Evolutionary conservation across 1,140 invertebrate species (phyloP), one percentile per base, ranked within the genome.

Genomic region (Plodia interpunctella): DNA sequence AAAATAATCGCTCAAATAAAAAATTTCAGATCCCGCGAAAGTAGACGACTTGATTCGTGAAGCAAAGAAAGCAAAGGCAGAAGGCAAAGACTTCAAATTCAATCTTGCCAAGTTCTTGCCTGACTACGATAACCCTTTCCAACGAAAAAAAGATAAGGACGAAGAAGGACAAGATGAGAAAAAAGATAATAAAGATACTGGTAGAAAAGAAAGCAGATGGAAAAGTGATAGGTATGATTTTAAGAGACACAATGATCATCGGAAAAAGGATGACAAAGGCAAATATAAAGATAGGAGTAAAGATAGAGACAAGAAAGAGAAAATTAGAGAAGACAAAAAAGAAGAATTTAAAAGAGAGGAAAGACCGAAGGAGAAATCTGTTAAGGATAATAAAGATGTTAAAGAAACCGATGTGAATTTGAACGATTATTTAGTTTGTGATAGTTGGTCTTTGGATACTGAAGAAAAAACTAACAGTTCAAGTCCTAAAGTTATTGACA

Each of bases 391-490:
- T 10, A 85, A 80, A 57, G 83, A 65, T 15, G 2, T 19, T 10
- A 85, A 80, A 57, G 83, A 88, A 64, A 73, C 83, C 15, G 75
- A 87, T 49, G 78, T 88, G 1, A 79, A 86, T 62, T 67, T 90
- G 8, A 87, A 76, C 32, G 87, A 90, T 63, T 88, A 78, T 61
- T 68, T 90, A 15, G 76, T 90, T 10, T 90, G 88, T 38, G 88
- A 90, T 56, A 88, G 85, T 67, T 90, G 88, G 88, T 90, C 88
- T 10, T 60, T 88, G 18, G 87, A 90, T 50, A 88, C 83, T 53
- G 87, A 90, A 17, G 84, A 86, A 32, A 88, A 85, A 66, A 73
- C 62, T 6, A 74, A 59, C 15, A 66, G 18, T 21, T 67, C 74
- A 0, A 88, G 83, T 50, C 85, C 85, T 6, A 78, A 72, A 59